Percentiles rank a stretch among this genome's conserved stretches.
These are phyloP conservation scores for Neolamprologus cancellatus DNA, from an alignment of 2,113 vertebrate genomes.

Conservation along the genomic window DNA sequence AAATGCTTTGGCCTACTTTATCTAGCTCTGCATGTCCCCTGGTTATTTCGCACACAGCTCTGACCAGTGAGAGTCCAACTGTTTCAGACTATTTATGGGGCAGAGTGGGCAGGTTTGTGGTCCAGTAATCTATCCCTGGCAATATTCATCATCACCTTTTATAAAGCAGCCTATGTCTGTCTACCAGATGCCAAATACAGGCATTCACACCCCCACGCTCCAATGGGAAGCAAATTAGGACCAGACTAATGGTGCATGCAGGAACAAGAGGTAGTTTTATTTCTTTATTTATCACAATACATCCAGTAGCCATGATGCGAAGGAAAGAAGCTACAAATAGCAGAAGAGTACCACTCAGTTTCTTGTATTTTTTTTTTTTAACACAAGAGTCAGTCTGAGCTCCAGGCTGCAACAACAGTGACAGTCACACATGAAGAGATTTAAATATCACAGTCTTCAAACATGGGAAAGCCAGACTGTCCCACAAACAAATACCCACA, in stretches of 20 bases:
- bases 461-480: background rate
- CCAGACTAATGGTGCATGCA: slow-evolving; percentile 6
- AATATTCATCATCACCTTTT: slow-evolving; percentile 24
- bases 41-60: slow-evolving; percentile 15
- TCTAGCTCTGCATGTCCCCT: slow-evolving; percentile 4
- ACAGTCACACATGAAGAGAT: slow-evolving; percentile 13
- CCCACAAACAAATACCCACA: slow-evolving; percentile 64
- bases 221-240: slow-evolving; percentile 19
- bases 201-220: background rate
- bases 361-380: background rate
- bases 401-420: background rate
- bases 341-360: background rate
- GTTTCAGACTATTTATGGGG: slow-evolving; percentile 29
- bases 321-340: background rate
- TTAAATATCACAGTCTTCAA: slow-evolving; percentile 15
- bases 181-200: slow-evolving; percentile 11
- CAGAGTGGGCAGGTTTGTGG: slow-evolving; percentile 14
- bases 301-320: background rate
- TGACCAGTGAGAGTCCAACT: slow-evolving; percentile 15
- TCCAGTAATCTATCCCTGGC: slow-evolving; percentile 21
- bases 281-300: background rate
- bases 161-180: slow-evolving; percentile 2
- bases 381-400: background rate
- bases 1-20: slow-evolving; percentile 26
- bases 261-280: background rate